These are phyloP conservation scores for Lepidurus couesii DNA, from an alignment of 1,140 invertebrate genomes.

Conservation along the genomic window DNA sequence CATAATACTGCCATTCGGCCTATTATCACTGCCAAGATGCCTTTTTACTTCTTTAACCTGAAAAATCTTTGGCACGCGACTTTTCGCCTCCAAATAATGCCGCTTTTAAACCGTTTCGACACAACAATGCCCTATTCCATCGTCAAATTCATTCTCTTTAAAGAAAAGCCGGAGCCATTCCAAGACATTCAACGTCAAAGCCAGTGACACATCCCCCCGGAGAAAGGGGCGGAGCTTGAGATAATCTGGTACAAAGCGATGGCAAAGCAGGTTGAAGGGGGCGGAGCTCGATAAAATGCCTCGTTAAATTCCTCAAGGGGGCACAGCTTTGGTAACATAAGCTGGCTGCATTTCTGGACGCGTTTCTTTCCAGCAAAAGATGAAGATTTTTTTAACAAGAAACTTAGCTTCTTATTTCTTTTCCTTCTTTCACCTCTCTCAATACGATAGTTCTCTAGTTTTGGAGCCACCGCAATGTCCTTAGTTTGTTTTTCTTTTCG, in stretches of 20 bases:
- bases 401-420: not conserved
- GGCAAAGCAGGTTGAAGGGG: not conserved
- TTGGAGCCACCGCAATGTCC: no score
- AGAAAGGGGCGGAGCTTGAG: not conserved
- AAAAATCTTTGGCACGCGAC: no score
- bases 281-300: conserved; percentile 7
- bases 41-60: not conserved
- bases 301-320: not conserved
- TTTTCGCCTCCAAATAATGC: no score
- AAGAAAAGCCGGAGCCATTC: not conserved
- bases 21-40: not conserved
- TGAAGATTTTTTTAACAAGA: not conserved
- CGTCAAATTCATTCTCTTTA: not conserved
- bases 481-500: not conserved
- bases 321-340: not conserved
- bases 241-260: not conserved
- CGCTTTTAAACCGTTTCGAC: not conserved
- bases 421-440: not conserved
- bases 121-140: not conserved
- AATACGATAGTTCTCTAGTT: no score
- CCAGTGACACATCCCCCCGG: not conserved
- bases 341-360: not conserved
- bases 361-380: not conserved
- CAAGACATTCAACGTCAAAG: not conserved
- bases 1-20: not conserved